Conservation (phyloP, 2,797 vertebrate species). For the Falco cherrug region DNA sequence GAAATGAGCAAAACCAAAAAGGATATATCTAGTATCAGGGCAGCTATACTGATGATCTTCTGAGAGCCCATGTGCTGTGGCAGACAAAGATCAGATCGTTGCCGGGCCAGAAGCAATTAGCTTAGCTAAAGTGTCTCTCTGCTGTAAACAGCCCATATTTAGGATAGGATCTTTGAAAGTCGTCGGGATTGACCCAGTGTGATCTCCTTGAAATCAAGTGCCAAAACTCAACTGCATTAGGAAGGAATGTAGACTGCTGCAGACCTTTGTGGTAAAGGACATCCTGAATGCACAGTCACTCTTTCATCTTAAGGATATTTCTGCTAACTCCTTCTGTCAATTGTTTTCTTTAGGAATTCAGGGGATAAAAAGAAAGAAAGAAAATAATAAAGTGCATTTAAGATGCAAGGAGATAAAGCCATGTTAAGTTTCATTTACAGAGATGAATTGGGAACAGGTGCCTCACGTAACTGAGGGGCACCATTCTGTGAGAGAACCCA, state of each 20-base stretch:
- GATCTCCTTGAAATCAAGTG: not conserved
- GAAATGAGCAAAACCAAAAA: not conserved
- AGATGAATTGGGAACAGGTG: constrained; percentile 75
- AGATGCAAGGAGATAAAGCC: constrained; percentile 52
- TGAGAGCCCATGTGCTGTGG: not conserved
- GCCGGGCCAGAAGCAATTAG: not conserved
- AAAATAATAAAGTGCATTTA: constrained; percentile 11
- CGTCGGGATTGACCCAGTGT: not conserved
- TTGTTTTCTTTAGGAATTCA: constrained; percentile 15
- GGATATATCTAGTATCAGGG: not conserved
- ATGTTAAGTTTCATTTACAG: constrained; percentile 67
- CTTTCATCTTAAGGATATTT: not conserved
- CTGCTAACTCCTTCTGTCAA: not conserved
- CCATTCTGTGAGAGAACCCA: constrained; percentile 46
- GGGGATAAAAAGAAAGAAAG: not conserved
- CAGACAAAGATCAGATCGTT: not conserved
- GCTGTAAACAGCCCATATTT: not conserved
- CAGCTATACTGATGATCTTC: not conserved
- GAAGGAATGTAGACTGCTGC: not conserved
- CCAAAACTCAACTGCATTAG: not conserved
- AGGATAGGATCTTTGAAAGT: not conserved
- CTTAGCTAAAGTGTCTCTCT: not conserved
- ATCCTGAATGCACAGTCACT: not conserved
- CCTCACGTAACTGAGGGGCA: constrained; percentile 40
- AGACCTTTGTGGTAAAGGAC: not conserved